phyloP scores from a whole-genome alignment of 2,113 vertebrate genomes.

The Cynoglossus semilaevis region DNA sequence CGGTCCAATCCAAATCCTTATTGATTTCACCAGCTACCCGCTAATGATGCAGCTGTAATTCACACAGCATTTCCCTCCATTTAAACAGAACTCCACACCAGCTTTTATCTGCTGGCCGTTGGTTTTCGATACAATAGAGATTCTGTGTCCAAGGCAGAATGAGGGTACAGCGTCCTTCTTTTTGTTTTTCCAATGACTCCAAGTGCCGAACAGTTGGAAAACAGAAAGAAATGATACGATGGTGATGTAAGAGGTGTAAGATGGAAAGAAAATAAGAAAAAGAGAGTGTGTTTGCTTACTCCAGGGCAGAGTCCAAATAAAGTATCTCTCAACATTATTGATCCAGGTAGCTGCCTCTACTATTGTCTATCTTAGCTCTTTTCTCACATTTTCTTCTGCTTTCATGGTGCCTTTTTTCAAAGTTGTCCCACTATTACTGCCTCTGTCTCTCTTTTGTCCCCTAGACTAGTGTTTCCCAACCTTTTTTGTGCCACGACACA shows the following conservation, averaged over 20 bases:
- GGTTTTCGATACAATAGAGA: background rate
- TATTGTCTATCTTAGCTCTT: conserved; percentile 34
- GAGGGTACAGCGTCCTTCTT: no score
- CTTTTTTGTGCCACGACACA: no score
- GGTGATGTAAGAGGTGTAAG: conserved; percentile 13
- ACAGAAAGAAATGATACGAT: background rate
- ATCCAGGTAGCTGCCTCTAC: conserved; percentile 42
- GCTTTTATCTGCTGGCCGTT: conserved; percentile 20
- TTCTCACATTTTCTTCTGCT: no score
- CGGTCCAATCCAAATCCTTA: conserved; percentile 16
- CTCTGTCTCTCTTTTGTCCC: no score
- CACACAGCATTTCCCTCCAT: conserved; percentile 21
- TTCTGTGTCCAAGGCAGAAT: no score
- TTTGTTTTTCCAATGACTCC: conserved; percentile 14
- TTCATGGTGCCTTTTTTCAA: no score
- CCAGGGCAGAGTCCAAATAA: conserved; percentile 44
- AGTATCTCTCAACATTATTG: conserved; percentile 54
- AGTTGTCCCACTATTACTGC: no score
- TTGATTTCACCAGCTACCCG: conserved; percentile 9
- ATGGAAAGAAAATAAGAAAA: conserved; percentile 11
- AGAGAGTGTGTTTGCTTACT: conserved; percentile 21
- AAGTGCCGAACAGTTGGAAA: conserved; percentile 6
- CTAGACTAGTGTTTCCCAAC: no score
- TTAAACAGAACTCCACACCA: conserved; percentile 29
- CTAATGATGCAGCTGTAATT: conserved; percentile 30